A percentile compares a stretch with the other conserved stretches of the same genome.
Evolutionary conservation across 2,797 vertebrate genomes (phyloP).

Genomic region (Margarornis squamiger): DNA sequence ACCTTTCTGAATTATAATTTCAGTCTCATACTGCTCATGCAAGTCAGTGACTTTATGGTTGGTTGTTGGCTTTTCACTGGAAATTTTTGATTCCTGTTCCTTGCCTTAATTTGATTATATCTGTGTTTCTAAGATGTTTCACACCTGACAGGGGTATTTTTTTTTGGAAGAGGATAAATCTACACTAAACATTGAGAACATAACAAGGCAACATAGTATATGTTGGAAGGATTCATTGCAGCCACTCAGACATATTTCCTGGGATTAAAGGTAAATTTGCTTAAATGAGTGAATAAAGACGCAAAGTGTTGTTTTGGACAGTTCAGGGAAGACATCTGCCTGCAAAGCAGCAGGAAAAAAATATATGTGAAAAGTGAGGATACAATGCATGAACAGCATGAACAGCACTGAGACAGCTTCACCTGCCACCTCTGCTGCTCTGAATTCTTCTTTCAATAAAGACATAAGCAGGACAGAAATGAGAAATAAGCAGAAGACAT

Average conservation of each 20-base stretch:
- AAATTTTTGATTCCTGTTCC: background rate
- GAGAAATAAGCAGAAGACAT: background rate
- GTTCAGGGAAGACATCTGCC: background rate
- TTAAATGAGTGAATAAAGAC: background rate
- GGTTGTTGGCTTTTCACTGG: background rate
- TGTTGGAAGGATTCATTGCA: background rate
- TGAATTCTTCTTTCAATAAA: background rate
- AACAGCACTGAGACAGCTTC: background rate
- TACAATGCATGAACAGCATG: rapidly evolving
- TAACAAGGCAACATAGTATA: background rate
- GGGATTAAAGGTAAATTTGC: background rate
- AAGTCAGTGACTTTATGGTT: background rate
- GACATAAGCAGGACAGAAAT: background rate
- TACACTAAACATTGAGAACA: background rate
- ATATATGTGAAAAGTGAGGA: background rate
- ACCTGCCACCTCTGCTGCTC: background rate
- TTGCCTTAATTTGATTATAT: background rate
- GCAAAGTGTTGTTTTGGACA: background rate
- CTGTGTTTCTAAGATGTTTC: background rate
- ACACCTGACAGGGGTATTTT: background rate
- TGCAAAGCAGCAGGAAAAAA: background rate
- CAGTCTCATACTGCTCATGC: rapidly evolving
- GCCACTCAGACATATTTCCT: background rate
- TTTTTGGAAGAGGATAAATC: background rate
- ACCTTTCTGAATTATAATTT: background rate